phyloP scores from a whole-genome alignment of 2,113 vertebrate species.

The Tor tambroides region DNA sequence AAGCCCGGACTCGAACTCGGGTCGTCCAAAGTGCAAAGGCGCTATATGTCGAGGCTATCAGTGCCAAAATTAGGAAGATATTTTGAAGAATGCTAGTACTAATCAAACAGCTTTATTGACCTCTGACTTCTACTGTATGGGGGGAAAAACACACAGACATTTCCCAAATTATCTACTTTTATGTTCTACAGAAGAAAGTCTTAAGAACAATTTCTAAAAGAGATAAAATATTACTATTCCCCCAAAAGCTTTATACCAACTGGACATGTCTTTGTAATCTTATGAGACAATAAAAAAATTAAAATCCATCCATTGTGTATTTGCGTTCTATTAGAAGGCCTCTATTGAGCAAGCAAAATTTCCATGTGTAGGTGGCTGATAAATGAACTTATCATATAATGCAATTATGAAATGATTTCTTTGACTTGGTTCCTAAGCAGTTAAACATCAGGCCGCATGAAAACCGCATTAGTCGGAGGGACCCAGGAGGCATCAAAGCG shows the following conservation, averaged over 20 bases:
- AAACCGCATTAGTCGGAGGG: conserved; percentile 45
- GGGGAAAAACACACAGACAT: no score
- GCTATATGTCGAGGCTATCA: no score
- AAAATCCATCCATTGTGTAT: background rate
- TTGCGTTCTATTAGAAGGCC: background rate
- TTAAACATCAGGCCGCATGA: conserved; percentile 40
- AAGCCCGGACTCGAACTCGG: no score
- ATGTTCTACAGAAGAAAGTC: background rate
- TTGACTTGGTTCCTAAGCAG: conserved; percentile 39
- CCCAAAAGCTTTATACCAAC: background rate
- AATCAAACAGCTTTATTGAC: no score
- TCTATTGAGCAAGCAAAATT: background rate
- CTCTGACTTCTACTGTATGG: no score
- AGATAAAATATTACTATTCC: background rate
- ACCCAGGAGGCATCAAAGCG: conserved; percentile 46
- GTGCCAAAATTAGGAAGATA: no score
- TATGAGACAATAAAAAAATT: background rate
- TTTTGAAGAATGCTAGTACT: no score
- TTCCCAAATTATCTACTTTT: background rate
- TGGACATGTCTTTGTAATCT: background rate
- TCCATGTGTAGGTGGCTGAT: background rate
- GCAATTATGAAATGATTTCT: conserved; percentile 40
- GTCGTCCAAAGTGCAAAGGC: no score
- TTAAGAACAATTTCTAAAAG: background rate
- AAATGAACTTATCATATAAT: conserved; percentile 31